These are phyloP conservation scores for Brachirus orientalis DNA, from an alignment of 2,113 vertebrate genomes.

Conservation along the genomic window DNA sequence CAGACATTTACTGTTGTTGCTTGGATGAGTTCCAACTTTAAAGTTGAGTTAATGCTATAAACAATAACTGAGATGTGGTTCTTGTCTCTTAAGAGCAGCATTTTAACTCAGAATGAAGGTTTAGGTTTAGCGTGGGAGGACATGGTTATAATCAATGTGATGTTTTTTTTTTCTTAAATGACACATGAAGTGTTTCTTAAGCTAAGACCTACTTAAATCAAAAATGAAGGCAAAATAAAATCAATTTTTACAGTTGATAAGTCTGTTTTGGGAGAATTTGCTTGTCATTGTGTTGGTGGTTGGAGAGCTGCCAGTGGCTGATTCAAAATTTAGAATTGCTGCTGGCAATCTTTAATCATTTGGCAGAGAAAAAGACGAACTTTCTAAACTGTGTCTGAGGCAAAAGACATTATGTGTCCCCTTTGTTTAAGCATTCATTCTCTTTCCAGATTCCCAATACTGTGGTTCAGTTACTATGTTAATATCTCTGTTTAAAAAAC, in stretches of 20 bases:
- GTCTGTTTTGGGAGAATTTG: slow-evolving; percentile 37
- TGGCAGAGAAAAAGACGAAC: slow-evolving; percentile 19
- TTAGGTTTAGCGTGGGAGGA: slow-evolving; percentile 2
- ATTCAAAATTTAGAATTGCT: slow-evolving; percentile 47
- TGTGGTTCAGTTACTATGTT: too few relatives aligned
- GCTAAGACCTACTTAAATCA: slow-evolving; percentile 1
- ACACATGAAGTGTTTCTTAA: neutral
- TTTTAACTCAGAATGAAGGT: neutral
- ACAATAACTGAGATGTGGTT: slow-evolving; percentile 24
- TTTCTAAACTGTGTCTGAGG: slow-evolving; percentile 14
- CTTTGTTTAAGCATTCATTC: slow-evolving; percentile 20
- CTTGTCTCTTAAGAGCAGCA: neutral
- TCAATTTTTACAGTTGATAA: slow-evolving; percentile 2
- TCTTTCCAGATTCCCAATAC: slow-evolving; percentile 13
- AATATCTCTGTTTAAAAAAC: too few relatives aligned
- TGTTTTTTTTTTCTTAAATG: neutral
- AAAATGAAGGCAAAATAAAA: neutral
- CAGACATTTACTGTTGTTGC: neutral
- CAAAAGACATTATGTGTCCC: slow-evolving; percentile 2
- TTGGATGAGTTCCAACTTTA: neutral
- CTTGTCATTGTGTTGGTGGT: slow-evolving; percentile 31
- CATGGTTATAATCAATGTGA: neutral
- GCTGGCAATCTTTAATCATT: slow-evolving; percentile 47
- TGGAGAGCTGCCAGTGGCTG: slow-evolving; percentile 21
- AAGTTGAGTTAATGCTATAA: slow-evolving; percentile 9